Base-by-base conservation (phyloP, 1,140 invertebrate species). In the Solenopsis invicta region DNA sequence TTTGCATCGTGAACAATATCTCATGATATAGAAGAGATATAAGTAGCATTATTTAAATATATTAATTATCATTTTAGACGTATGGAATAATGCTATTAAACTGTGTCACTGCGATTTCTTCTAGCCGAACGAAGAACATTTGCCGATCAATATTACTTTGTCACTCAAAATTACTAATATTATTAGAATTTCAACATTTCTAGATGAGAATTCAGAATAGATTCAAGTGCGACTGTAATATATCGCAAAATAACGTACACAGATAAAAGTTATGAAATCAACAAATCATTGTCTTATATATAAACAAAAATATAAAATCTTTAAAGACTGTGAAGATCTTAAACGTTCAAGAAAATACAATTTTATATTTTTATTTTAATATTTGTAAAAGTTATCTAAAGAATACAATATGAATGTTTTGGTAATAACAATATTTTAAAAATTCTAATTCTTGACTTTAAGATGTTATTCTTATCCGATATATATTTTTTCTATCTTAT, bases 21-120 rank as follows among this genome's bases (percentile, higher is more conserved):
- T 59, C 52, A 37, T 12, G 12, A 48, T 12, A 62, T 61, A 84
- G 29, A 62, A 37, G 12, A 59, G 41, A n/a, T 54, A 45, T 54
- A 56, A 45, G 59, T 81, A 84, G 13, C 18, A 84, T 84, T 62
- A 74, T 75, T 84, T 74, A 34, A 61, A 61, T 34, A 21, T 61
- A 45, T 37, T 16, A 59, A 69, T 50, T 45, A 75, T 24, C 75
- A 77, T 54, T 52, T 74, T 41, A 81, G 13, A 61, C 10, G n/a
- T 67, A 50, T 18, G 29, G 45, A 85, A 41, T 56, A 86, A 77
- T 16, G 18, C 41, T 64, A 74, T 75, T 81, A 48, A 81, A 81
- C 21, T 4, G 72, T 48, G 18, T 84, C 54, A 48, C 41, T 4
- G 18, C 64, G 34, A 21, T 78, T 69, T n/a, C 29, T 62, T 82